phyloP scores from a whole-genome alignment of 2,888 invertebrate species.

The Nineta flava region DNA sequence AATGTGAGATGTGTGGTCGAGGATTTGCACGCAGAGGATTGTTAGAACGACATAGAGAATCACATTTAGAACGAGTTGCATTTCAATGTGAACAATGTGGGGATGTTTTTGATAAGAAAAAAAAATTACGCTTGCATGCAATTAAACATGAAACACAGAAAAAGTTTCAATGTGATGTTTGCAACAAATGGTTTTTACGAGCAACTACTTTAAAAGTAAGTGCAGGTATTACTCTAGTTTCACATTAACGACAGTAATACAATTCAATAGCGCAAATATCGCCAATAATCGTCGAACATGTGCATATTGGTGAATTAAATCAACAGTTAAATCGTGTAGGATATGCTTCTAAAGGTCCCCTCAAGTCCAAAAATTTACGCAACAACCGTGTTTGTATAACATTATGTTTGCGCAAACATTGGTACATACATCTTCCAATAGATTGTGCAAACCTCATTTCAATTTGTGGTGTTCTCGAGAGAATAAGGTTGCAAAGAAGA shows the following conservation, averaged over 20 bases:
- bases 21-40: slow-evolving; percentile 5
- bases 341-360: no score
- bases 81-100: slow-evolving; percentile 9
- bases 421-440: no score
- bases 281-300: no score
- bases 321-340: no score
- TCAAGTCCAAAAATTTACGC: no score
- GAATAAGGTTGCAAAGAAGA: no score
- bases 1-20: slow-evolving; percentile 3
- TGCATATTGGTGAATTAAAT: background rate
- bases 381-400: no score
- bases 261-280: no score
- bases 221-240: background rate
- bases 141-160: slow-evolving; percentile 23
- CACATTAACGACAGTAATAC: background rate
- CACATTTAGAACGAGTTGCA: slow-evolving; percentile 6
- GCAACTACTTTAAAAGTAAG: slow-evolving; percentile 2
- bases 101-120: slow-evolving; percentile 7
- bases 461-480: no score
- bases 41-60: slow-evolving; percentile 8
- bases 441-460: no score
- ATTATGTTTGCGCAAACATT: no score
- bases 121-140: slow-evolving; percentile 6
- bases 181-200: slow-evolving; percentile 5
- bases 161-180: slow-evolving; percentile 13